phyloP scores from a whole-genome alignment of 2,113 vertebrate species.

The Probosciger aterrimus region DNA sequence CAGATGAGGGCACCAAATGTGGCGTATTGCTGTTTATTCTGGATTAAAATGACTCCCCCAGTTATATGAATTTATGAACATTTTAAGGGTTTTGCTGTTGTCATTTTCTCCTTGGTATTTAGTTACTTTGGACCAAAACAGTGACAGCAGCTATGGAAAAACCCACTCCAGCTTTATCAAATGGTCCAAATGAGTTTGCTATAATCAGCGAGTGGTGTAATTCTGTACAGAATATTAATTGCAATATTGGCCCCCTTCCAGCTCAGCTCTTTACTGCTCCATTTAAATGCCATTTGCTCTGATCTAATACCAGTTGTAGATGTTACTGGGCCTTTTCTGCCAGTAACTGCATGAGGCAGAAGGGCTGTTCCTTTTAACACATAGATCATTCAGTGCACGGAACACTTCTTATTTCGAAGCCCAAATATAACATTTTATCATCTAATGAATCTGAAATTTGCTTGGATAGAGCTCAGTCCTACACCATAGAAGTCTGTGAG shows the following conservation, averaged over 20 bases:
- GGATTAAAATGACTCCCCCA: not conserved
- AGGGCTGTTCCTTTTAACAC: not conserved
- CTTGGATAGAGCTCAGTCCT: not conserved
- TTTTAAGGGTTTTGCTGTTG: not conserved
- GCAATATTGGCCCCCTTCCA: not conserved
- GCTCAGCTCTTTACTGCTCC: not conserved
- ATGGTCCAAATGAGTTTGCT: not conserved
- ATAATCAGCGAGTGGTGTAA: not conserved
- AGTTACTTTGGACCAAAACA: not conserved
- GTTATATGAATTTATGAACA: not conserved
- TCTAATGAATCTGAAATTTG: not conserved
- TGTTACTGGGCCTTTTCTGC: not conserved
- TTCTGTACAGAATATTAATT: conserved; percentile 1
- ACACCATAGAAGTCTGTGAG: not conserved
- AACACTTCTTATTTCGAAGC: not conserved
- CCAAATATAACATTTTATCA: not conserved
- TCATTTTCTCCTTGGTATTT: not conserved
- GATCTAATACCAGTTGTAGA: not conserved
- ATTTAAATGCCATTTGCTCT: not conserved
- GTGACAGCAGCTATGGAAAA: not conserved
- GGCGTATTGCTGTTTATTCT: too few species aligned
- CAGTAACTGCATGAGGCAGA: not conserved
- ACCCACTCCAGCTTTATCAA: not conserved
- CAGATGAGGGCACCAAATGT: rapidly evolving
- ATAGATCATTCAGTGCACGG: not conserved